phyloP scores from a whole-genome alignment of 1,140 invertebrate species.

The Steinernema khuongi region DNA sequence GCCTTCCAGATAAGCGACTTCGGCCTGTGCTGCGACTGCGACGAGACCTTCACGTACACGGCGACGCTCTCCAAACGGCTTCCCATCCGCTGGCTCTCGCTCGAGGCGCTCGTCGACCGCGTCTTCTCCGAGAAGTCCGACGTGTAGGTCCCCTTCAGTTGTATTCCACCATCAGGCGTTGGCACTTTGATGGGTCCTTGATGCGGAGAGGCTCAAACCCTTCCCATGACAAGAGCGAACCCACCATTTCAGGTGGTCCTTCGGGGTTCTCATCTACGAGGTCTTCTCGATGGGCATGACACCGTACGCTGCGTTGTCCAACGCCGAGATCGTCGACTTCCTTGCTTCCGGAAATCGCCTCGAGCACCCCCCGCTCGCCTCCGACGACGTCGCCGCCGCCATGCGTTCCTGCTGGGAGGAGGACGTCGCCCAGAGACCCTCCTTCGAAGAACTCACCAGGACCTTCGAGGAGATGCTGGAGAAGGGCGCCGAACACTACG shows the following conservation, averaged over 20 bases:
- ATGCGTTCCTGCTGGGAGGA: not conserved
- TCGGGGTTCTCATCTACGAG: not conserved
- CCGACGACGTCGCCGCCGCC: not conserved
- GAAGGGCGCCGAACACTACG: not conserved
- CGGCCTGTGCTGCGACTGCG: constrained; percentile 8
- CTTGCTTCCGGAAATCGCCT: not conserved
- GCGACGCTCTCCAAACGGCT: not conserved
- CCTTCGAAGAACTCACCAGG: not conserved
- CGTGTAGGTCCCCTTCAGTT: constrained; percentile 5
- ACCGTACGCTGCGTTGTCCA: not conserved
- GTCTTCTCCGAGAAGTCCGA: constrained; percentile 11
- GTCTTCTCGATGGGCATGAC: constrained; percentile 8
- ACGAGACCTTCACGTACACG: constrained; percentile 8
- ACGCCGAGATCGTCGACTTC: not conserved
- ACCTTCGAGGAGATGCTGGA: not conserved
- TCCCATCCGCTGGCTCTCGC: not conserved
- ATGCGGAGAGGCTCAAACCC: not conserved
- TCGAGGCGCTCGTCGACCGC: not conserved
- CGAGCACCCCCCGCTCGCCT: not conserved
- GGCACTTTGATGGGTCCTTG: too few species aligned
- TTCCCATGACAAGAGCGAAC: too few species aligned
- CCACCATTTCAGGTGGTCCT: not conserved
- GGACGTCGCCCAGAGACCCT: not conserved
- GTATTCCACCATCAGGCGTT: too few species aligned
- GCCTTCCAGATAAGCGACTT: not conserved